Evolutionary conservation across 2,888 invertebrate species (phyloP).

Genomic region (Mimachlamys varia): DNA sequence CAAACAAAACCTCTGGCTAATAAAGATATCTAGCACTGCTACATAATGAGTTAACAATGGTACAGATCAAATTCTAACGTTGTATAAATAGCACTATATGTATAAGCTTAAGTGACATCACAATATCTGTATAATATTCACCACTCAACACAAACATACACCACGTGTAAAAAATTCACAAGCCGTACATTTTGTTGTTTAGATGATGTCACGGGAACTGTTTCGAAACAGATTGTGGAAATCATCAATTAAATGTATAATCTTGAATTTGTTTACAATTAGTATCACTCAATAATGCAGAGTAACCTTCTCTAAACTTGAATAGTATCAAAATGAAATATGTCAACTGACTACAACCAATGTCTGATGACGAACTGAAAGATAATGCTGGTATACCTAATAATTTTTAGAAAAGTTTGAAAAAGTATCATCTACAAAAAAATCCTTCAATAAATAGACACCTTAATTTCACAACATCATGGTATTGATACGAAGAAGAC

Average conservation of each 20-base stretch:
- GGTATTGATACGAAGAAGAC: neutral
- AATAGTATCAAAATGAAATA: neutral
- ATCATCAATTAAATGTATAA: neutral
- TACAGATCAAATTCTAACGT: neutral
- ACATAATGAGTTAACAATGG: neutral
- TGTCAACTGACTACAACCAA: neutral
- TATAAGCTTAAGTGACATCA: slow-evolving; percentile 12
- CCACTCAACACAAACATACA: neutral
- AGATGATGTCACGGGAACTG: neutral
- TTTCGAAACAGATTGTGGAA: neutral
- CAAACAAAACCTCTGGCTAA: neutral
- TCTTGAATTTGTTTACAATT: neutral
- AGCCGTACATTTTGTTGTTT: neutral
- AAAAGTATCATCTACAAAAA: neutral
- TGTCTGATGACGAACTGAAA: neutral
- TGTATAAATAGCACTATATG: slow-evolving; percentile 23
- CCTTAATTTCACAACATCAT: neutral
- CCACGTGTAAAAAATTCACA: neutral
- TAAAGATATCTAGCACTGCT: neutral
- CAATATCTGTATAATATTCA: slow-evolving; percentile 20
- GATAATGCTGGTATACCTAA: neutral
- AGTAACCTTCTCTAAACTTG: neutral
- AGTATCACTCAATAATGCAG: neutral
- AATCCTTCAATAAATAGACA: neutral
- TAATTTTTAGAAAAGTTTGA: neutral